Evolutionary conservation across 1,140 invertebrate species (phyloP).

Genomic region (Drosophila sucinea): DNA sequence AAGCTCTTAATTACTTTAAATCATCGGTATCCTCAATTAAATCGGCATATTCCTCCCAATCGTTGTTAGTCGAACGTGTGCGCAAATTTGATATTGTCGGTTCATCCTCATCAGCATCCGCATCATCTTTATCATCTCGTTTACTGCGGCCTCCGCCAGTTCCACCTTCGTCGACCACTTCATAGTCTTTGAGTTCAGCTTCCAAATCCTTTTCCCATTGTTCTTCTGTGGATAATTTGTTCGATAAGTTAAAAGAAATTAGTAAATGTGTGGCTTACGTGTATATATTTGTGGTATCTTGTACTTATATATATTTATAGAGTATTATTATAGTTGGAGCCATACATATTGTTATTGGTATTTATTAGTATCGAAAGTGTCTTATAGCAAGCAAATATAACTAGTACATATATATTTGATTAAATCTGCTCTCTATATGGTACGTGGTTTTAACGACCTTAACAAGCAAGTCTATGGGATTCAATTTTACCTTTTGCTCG

Average conservation of each 20-base stretch:
- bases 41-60: conserved; percentile 82
- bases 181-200: conserved; percentile 95
- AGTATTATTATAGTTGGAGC: conserved; percentile 36
- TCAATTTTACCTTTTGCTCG: conserved; percentile 51
- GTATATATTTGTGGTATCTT: background rate
- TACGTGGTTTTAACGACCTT: conserved; percentile 51
- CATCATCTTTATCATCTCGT: conserved; percentile 32
- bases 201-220: conserved; percentile 97
- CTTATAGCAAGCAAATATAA: conserved; percentile 57
- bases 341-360: conserved; percentile 40
- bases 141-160: conserved; percentile 39
- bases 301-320: conserved; percentile 31
- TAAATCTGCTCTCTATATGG: conserved; percentile 61
- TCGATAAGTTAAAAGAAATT: conserved; percentile 43
- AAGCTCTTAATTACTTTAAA: conserved; percentile 84
- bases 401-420: conserved; percentile 28
- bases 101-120: conserved; percentile 67
- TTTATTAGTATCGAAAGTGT: conserved; percentile 47
- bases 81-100: conserved; percentile 82
- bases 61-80: conserved; percentile 81
- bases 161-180: conserved; percentile 88
- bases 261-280: conserved; percentile 66
- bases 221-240: conserved; percentile 86
- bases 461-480: conserved; percentile 27
- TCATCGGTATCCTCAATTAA: conserved; percentile 83